Evolutionary conservation across 2,113 vertebrate species (phyloP), one percentile per base, ranked within the genome.

Genomic region (Empidonax traillii): DNA sequence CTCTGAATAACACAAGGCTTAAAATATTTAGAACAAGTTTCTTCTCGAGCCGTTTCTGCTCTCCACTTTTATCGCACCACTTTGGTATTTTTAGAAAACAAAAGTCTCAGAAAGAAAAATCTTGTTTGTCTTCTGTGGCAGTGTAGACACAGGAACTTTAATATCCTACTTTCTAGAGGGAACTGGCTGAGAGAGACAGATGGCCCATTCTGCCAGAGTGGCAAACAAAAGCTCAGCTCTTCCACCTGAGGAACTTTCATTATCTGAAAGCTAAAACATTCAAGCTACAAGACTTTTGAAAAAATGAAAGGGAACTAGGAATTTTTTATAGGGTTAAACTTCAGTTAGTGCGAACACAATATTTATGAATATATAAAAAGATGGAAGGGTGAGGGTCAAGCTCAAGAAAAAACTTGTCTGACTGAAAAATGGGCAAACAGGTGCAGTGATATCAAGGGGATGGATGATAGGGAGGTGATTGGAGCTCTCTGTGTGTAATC

Each of bases 101-200:
- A 28, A 63, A 67, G 62, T 37, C 71, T 91, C 28, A 35, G 61
- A 58, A 89, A 84, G 56, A 31, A 94, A 96, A 90, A 82, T 43
- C 27, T 53, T 71, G 41, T 87, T 93, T 44, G 80, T 73, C 58
- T 95, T 78, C 47, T 68, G 61, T 75, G 71, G 37, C 73, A 89
- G 8, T 13, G 31, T 28, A 88, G 53, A 77, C n/a, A 73, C 25
- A 62, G 51, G n/a, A 83, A 67, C 55, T 95, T 85, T 89, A 90
- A 91, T 53, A 65, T 61, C 17, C 16, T 92, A 49, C 30, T 74
- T 80, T 75, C 66, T 89, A 63, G 46, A 61, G 74, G 56, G 83
- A 93, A 88, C 89, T 72, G 65, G 35, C 12, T 68, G 81, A 96
- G 68, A 96, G 58, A 92, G 84, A 89, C 92, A 97, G 92, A 91